phyloP scores from a whole-genome alignment of 2,888 invertebrate genomes.

The Suillia variegata region DNA sequence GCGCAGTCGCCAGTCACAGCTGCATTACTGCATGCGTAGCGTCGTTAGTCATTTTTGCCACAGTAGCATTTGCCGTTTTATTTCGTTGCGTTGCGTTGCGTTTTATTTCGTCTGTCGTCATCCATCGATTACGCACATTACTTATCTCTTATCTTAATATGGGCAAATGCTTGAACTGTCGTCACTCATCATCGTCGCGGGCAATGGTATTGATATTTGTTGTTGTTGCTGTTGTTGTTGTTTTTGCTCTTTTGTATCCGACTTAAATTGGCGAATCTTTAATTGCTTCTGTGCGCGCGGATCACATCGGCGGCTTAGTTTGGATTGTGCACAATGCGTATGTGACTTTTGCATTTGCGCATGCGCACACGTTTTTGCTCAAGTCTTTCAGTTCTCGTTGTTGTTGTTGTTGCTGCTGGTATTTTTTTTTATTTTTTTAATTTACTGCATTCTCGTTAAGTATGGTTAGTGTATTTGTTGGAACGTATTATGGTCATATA shows the following conservation, averaged over 20 bases:
- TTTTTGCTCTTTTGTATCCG: not conserved
- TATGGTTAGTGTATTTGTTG: constrained; percentile 30
- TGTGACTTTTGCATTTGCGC: constrained; percentile 26
- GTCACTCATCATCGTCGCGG: too few relatives aligned
- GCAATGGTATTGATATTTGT: too few relatives aligned
- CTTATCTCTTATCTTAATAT: not conserved
- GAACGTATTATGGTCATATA: constrained; percentile 6
- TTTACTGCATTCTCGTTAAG: constrained; percentile 15
- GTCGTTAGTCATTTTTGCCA: too few relatives aligned
- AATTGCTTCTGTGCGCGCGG: too few relatives aligned
- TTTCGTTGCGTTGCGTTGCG: too few relatives aligned
- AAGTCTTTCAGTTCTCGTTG: constrained; percentile 18
- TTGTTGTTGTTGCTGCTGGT: not conserved
- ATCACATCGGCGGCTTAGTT: constrained; percentile 27
- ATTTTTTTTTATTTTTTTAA: constrained; percentile 24
- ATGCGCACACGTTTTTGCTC: constrained; percentile 32
- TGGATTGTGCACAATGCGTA: constrained; percentile 24
- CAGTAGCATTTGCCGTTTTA: too few relatives aligned
- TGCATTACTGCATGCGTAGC: too few relatives aligned
- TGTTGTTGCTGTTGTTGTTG: not conserved
- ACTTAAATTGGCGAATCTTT: too few relatives aligned
- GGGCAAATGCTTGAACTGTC: not conserved
- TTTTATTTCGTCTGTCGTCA: too few relatives aligned
- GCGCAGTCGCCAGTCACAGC: too few relatives aligned
- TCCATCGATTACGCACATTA: not conserved